Evolutionary conservation across 2,797 vertebrate species (phyloP).

Genomic region (Eospalax fontanierii): DNA sequence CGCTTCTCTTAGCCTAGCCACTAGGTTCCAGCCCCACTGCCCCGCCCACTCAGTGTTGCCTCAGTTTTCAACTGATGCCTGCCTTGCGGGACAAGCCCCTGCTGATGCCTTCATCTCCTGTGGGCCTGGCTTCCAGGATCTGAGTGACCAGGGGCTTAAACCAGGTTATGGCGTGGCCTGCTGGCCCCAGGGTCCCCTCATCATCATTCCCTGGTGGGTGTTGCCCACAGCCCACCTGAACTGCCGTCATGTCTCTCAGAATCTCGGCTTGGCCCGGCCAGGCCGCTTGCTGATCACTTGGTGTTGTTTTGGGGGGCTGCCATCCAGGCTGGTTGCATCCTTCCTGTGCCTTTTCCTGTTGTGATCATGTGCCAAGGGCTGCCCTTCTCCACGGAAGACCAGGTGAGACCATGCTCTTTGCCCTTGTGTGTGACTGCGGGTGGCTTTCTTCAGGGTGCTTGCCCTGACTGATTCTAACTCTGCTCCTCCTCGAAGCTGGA

Average conservation of each 20-base stretch:
- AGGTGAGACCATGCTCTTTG: constrained; percentile 45
- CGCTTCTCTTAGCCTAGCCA: neutral
- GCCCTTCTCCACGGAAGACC: neutral
- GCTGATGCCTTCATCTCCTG: neutral
- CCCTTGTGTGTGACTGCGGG: rapidly evolving
- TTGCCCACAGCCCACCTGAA: neutral
- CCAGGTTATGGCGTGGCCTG: neutral
- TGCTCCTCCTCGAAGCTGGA: neutral
- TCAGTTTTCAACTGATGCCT: neutral
- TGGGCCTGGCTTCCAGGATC: neutral
- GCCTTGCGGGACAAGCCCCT: neutral
- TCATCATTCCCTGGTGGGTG: neutral
- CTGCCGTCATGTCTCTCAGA: neutral
- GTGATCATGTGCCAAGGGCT: rapidly evolving
- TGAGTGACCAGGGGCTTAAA: neutral
- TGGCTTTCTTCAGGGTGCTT: rapidly evolving
- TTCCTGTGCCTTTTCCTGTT: neutral
- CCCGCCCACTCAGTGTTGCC: neutral
- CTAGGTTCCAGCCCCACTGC: too few relatives aligned
- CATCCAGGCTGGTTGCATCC: neutral
- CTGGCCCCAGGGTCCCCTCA: neutral
- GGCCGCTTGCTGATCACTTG: neutral
- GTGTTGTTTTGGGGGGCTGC: neutral
- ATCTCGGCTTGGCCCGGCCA: neutral
- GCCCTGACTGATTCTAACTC: neutral